These are phyloP conservation scores for Ophion obscuratus DNA, from an alignment of 2,888 invertebrate genomes.

Conservation along the genomic window DNA sequence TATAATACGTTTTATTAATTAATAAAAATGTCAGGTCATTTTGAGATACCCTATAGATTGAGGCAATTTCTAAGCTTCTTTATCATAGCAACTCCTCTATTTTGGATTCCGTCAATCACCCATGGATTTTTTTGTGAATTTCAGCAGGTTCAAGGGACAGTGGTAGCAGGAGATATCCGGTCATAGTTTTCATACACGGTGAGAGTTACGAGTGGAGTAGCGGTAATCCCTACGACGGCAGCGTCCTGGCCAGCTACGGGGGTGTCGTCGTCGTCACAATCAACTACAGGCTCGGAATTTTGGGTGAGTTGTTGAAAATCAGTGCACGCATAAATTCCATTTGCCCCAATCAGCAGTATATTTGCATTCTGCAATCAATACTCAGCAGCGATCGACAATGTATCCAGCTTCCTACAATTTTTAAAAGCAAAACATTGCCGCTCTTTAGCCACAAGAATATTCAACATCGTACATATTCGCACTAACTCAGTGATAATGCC, in stretches of 20 bases:
- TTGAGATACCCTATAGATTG: background rate
- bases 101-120: conserved; percentile 74
- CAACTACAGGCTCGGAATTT: conserved; percentile 92
- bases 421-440: no score
- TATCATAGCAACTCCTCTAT: conserved; percentile 4
- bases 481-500: no score
- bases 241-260: conserved; percentile 96
- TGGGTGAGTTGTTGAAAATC: conserved; percentile 86
- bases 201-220: conserved; percentile 99
- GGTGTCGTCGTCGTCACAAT: conserved; percentile 94
- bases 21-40: no score
- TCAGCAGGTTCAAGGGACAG: conserved; percentile 76
- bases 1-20: no score
- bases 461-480: no score
- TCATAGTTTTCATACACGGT: conserved; percentile 97
- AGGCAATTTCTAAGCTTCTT: conserved; percentile 5
- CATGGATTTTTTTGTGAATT: conserved; percentile 66
- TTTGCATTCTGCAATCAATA: no score
- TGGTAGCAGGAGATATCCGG: conserved; percentile 89
- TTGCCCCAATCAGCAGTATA: no score
- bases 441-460: no score
- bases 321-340: background rate
- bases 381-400: no score
- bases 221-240: conserved; percentile 99
- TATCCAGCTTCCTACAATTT: no score